A percentile compares a stretch with the other conserved stretches of the same genome.
Conservation (phyloP, 1,140 invertebrate genomes). For the Nautilus pompilius region DNA sequence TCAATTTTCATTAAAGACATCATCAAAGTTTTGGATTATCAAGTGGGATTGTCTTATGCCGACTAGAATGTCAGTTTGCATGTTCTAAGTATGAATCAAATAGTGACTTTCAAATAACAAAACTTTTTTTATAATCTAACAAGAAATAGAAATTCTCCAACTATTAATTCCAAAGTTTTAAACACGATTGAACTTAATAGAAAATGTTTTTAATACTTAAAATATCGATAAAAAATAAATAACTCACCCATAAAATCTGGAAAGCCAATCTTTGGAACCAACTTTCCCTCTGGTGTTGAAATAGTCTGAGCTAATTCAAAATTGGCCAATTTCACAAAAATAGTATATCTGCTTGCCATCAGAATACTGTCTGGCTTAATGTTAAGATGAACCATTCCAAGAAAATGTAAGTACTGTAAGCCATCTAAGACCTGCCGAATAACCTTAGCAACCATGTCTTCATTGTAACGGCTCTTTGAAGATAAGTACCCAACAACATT, state of each 20-base stretch:
- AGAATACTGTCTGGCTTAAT: constrained; percentile 96
- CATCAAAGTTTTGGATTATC: no score
- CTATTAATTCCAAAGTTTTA: no score
- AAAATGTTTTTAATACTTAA: no score
- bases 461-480: constrained; percentile 80
- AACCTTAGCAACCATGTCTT: constrained; percentile 83
- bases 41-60: no score
- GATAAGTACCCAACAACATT: constrained; percentile 86
- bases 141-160: no score
- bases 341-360: constrained; percentile 79
- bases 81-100: no score
- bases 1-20: no score
- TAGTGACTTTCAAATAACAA: no score
- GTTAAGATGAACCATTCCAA: constrained; percentile 87
- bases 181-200: no score
- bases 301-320: constrained; percentile 75
- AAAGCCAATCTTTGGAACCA: constrained; percentile 33
- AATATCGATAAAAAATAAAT: no score
- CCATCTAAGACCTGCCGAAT: constrained; percentile 65
- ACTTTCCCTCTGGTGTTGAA: constrained; percentile 24
- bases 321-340: constrained; percentile 85
- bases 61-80: no score
- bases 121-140: no score
- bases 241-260: constrained; percentile 51
- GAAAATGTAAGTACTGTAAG: constrained; percentile 85